Evolutionary conservation across 2,888 invertebrate genomes (phyloP).

Genomic region (Cerceris ruficornis): DNA sequence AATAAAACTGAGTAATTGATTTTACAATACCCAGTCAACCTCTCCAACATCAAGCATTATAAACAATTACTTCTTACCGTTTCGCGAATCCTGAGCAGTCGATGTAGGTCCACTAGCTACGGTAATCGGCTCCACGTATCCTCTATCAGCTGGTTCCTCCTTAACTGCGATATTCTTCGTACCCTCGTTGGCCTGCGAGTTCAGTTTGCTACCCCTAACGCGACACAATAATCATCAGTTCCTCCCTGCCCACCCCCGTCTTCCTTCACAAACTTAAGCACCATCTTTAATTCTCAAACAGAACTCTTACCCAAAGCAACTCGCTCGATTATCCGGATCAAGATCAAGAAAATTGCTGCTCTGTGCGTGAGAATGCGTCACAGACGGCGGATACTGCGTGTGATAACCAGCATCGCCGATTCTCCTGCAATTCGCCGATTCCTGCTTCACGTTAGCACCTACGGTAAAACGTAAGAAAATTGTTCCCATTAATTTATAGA

Average conservation of each 20-base stretch:
- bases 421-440: slow-evolving; percentile 68
- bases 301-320: slow-evolving; percentile 69
- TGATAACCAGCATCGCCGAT: slow-evolving; percentile 62
- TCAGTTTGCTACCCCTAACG: slow-evolving; percentile 59
- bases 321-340: slow-evolving; percentile 63
- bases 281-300: neutral
- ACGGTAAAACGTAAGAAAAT: slow-evolving; percentile 1
- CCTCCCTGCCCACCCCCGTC: neutral
- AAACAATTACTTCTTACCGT: slow-evolving; percentile 60
- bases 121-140: slow-evolving; percentile 70
- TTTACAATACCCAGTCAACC: neutral
- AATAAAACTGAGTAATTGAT: neutral
- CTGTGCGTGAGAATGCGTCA: slow-evolving; percentile 59
- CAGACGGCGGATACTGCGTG: slow-evolving; percentile 61
- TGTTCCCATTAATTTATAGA: neutral
- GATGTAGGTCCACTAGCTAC: slow-evolving; percentile 65
- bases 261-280: no score
- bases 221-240: neutral
- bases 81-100: slow-evolving; percentile 65
- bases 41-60: neutral
- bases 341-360: slow-evolving; percentile 69
- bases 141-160: slow-evolving; percentile 74
- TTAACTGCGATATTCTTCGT: slow-evolving; percentile 73
- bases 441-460: slow-evolving; percentile 71
- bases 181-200: slow-evolving; percentile 58